Evolutionary conservation across 2,113 vertebrate genomes (phyloP).

Genomic region (Pollachius pollachius): DNA sequence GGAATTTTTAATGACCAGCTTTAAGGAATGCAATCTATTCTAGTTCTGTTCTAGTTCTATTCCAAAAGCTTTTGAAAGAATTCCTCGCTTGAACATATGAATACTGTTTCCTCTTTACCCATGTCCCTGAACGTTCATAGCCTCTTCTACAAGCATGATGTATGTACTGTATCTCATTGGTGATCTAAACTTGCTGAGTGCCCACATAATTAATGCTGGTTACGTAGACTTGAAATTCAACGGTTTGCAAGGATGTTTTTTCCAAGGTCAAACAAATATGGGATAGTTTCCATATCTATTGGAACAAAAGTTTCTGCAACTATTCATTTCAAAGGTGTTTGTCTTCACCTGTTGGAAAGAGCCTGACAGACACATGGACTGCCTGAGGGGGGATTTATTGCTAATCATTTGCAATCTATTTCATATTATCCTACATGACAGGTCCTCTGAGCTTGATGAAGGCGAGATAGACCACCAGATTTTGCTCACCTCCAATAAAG

Average conservation of each 20-base stretch:
- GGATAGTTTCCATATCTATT: constrained; percentile 21
- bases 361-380: constrained; percentile 13
- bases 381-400: constrained; percentile 29
- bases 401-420: constrained; percentile 20
- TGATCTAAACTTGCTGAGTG: neutral
- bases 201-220: constrained; percentile 27
- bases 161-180: constrained; percentile 44
- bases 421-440: constrained; percentile 22
- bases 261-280: constrained; percentile 13
- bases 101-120: no score
- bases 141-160: constrained; percentile 23
- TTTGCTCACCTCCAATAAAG: neutral
- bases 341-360: constrained; percentile 31
- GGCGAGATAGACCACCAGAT: neutral
- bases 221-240: constrained; percentile 24
- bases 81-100: no score
- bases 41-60: no score
- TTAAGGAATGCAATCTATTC: constrained; percentile 3
- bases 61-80: no score
- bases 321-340: constrained; percentile 21
- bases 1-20: constrained; percentile 11
- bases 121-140: no score
- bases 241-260: constrained; percentile 27
- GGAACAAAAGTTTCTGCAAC: constrained; percentile 13
- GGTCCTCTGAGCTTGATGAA: constrained; percentile 12